Conservation (phyloP, 2,797 vertebrate genomes). For the Mionectes olivaceus region DNA sequence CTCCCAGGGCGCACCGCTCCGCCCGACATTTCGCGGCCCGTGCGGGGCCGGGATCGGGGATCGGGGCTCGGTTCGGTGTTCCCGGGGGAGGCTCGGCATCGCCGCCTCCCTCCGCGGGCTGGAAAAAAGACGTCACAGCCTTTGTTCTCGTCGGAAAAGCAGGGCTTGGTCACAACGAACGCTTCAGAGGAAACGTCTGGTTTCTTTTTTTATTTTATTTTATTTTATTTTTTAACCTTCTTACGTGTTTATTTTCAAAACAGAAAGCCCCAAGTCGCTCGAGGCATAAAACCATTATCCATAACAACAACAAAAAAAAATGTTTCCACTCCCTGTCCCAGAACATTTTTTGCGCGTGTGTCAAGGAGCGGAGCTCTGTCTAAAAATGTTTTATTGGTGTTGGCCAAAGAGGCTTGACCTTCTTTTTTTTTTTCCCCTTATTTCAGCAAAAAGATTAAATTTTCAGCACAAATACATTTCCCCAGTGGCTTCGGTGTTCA, state of each 20-base stretch:
- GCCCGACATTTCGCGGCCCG: slow-evolving; percentile 15
- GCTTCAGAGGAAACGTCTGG: not conserved
- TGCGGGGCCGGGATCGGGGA: accelerated
- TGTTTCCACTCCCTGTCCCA: not conserved
- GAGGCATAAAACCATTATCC: not conserved
- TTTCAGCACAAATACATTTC: not conserved
- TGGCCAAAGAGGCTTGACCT: not conserved
- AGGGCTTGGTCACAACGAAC: not conserved
- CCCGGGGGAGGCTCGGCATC: too few relatives aligned
- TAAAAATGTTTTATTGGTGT: not conserved
- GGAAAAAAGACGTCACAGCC: accelerated
- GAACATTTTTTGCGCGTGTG: not conserved
- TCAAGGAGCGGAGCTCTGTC: not conserved
- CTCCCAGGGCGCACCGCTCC: not conserved
- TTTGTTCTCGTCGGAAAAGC: not conserved
- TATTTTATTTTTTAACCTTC: not conserved
- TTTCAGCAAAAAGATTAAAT: not conserved
- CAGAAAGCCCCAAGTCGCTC: not conserved
- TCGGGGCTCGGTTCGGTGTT: accelerated
- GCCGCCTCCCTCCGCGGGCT: not conserved
- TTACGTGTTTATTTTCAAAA: not conserved
- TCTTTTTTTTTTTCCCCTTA: not conserved
- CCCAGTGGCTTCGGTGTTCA: not conserved
- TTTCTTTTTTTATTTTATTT: too few relatives aligned
- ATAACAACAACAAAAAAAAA: not conserved